Conservation (phyloP, 2,888 invertebrate genomes). For the Coremacera marginata region DNA sequence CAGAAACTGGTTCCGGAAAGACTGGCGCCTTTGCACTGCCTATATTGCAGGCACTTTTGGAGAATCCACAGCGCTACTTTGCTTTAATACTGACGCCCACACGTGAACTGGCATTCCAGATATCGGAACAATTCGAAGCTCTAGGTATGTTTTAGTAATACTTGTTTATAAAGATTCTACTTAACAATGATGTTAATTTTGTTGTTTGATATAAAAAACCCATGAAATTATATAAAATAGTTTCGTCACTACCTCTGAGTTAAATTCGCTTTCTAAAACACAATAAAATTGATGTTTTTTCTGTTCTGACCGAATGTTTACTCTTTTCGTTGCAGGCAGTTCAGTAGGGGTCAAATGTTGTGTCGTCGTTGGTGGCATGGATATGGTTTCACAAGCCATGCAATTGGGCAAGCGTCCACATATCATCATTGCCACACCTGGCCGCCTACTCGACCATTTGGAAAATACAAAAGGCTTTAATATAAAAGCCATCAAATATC, state of each 20-base stretch:
- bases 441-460: slow-evolving; percentile 93
- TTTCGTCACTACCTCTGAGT: slow-evolving; percentile 69
- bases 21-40: slow-evolving; percentile 98
- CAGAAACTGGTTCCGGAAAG: slow-evolving; percentile 88
- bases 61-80: slow-evolving; percentile 94
- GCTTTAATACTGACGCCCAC: slow-evolving; percentile 96
- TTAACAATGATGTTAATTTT: slow-evolving; percentile 58
- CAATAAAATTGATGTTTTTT: not conserved
- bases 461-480: slow-evolving; percentile 99
- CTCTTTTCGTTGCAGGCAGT: slow-evolving; percentile 72
- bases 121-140: slow-evolving; percentile 98
- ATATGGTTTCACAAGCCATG: slow-evolving; percentile 95
- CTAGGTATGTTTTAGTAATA: slow-evolving; percentile 75
- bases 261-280: not conserved
- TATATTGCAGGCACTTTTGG: slow-evolving; percentile 90
- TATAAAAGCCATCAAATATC: slow-evolving; percentile 86
- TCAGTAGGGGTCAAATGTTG: slow-evolving; percentile 94
- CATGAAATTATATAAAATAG: slow-evolving; percentile 57
- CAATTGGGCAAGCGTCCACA: slow-evolving; percentile 96
- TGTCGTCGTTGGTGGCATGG: slow-evolving; percentile 98
- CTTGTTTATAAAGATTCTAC: not conserved
- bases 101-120: slow-evolving; percentile 97
- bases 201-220: slow-evolving; percentile 53
- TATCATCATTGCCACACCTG: slow-evolving; percentile 96
- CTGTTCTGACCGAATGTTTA: not conserved